Evolutionary conservation across 2,888 invertebrate species (phyloP), one percentile per base, ranked within the genome.

Genomic region (Agrilus cyanescens): DNA sequence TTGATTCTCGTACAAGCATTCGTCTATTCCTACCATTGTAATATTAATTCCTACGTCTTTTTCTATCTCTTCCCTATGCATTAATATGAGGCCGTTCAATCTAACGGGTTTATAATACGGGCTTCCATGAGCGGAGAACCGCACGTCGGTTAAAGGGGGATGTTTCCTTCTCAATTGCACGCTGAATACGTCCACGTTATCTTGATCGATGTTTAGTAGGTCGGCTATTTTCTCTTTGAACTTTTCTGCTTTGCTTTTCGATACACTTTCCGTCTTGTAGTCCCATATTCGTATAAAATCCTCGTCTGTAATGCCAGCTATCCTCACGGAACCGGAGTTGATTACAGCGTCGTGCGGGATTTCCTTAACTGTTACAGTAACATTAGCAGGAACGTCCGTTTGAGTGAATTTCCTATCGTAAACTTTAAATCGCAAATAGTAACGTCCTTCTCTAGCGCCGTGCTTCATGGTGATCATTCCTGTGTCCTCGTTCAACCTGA

Each of bases 21-120:
- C 93, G 59, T 94, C 96, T 54, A 98, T 95, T 48, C 95, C 95
- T 13, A 97, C 94, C 94, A 95, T 94, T 12, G 90, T 90, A 46
- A 96, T 91, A 61, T 90, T 91, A 47, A 95, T 87, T 34, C 93
- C 94, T n/a, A 95, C 88, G 49, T 85, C 84, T 57, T 83, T 78
- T 67, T 94, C 93, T 59, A 95, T 93, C 76, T 90, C 88, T 67
- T 90, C 89, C 45, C 93, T 76, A 63, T 94, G 86, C 82, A 90
- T 87, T 35, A 93, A 69, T 2, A 97, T 87, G 43, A 95, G 84
- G 10, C 96, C 96, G 63, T 98, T 93, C 51, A 97, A 75, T 63
- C 90, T 78, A 6, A 91, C 89, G 0, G 96, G 87, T 60, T 94
- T 91, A 62, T 93, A 94, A 63, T 91, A 96, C 2, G 95, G 91